Base-by-base conservation (phyloP, 2,888 invertebrate species). In the Stenodema calcarata region DNA sequence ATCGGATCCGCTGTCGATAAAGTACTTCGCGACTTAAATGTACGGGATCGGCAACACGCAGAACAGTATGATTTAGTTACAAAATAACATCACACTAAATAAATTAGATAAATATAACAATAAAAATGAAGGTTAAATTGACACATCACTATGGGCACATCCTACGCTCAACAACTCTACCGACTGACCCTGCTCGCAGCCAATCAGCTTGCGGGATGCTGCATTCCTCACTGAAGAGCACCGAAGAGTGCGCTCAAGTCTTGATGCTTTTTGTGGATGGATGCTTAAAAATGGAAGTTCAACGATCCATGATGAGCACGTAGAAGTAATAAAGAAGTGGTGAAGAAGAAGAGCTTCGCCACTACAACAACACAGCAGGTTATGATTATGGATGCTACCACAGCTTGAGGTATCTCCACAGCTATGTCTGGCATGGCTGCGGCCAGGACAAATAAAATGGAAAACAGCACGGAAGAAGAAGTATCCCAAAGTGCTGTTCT, bases 131-230 rank as follows among this genome's bases (percentile, higher is more conserved):
- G 83, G 86, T 86, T 87, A 83, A 83, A 88, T 76, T 88, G 88
- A 87, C 88, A 87, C 88, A 88, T 88, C 88, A 88, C 87, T 79
- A 9, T 62, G 70, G 62, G 75, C 81, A 18, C 88, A 81, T 76
- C 86, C 70, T 79, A 85, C 86, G 80, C 86, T 83, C 78, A 47
- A 87, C 87, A 87, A 88, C 86, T 83, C 81, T 76, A 69, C 88
- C 86, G 88, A 88, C 88, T 88, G 88, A 88, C 78, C 44, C 87
- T 78, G 70, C 82, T 75, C 47, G 86, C 87, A 86, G 86, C 88
- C 88, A 88, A 88, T 88, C 86, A 86, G 54, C 79, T 86, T 86
- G 18, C 81, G 86, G 84, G 86, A 87, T 62, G 69, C 86, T 82
- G 83, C 86, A 88, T 82, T 88, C 54, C 83, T 75, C 30, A 82